Percentiles rank a stretch among this genome's conserved stretches.
phyloP scores from a whole-genome alignment of 2,888 invertebrate genomes.

The Dorcus hopei region DNA sequence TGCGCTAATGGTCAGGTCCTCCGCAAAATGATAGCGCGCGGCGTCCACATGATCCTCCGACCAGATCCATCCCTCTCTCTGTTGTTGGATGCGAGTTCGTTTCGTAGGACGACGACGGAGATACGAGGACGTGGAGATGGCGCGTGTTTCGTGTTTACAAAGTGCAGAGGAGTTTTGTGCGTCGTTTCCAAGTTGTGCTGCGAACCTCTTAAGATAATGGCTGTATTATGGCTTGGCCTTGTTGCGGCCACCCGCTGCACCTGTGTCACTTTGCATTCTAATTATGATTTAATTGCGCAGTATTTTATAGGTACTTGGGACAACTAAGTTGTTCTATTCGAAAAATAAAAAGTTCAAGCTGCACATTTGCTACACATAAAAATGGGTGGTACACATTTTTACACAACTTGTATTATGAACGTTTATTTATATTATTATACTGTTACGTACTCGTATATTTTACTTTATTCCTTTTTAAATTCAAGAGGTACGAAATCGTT shows the following conservation, averaged over 20 bases:
- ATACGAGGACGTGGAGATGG: conserved; percentile 1
- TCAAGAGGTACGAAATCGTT: too few species aligned
- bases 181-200: conserved; percentile 15
- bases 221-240: conserved; percentile 39
- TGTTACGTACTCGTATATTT: too few species aligned
- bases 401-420: too few species aligned
- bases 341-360: too few species aligned
- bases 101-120: conserved; percentile 15
- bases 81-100: not conserved
- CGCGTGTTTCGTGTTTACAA: conserved; percentile 8
- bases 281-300: conserved; percentile 35
- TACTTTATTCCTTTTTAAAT: too few species aligned
- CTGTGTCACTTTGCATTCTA: conserved; percentile 32
- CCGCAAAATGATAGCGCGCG: conserved; percentile 31
- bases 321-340: too few species aligned
- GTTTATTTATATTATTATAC: too few species aligned
- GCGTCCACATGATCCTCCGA: conserved; percentile 8
- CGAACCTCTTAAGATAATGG: conserved; percentile 44
- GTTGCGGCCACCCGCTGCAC: conserved; percentile 35
- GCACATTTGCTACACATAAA: too few species aligned
- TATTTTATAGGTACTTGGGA: conserved; percentile 7
- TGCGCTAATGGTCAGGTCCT: conserved; percentile 34
- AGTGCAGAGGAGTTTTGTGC: conserved; percentile 24
- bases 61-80: conserved; percentile 4
- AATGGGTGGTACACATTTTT: too few species aligned